Conservation (phyloP, 2,888 invertebrate genomes). For the Cephus sareptanus region DNA sequence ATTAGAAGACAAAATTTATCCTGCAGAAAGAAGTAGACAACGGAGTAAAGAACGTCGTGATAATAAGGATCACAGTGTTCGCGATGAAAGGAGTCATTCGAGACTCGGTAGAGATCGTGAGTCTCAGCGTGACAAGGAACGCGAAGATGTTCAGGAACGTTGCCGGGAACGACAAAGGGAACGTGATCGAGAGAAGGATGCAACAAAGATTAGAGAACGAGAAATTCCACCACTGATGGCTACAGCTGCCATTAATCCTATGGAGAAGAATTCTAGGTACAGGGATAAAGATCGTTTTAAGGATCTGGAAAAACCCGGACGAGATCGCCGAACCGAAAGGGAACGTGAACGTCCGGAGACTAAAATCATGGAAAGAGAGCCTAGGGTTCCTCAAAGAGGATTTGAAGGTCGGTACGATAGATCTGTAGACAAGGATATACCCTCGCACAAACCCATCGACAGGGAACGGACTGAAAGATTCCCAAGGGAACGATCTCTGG, state of each 20-base stretch:
- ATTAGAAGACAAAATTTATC: conserved; percentile 61
- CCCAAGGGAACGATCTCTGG: conserved; percentile 70
- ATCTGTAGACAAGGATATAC: conserved; percentile 47
- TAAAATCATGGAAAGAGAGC: conserved; percentile 40
- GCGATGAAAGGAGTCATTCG: conserved; percentile 52
- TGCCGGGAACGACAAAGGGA: conserved; percentile 73
- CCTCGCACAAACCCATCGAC: conserved; percentile 59
- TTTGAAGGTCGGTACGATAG: conserved; percentile 54
- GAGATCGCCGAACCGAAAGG: conserved; percentile 51
- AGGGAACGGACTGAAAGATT: conserved; percentile 67
- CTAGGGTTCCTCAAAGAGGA: conserved; percentile 35
- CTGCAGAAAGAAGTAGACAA: conserved; percentile 71
- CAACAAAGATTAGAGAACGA: conserved; percentile 63
- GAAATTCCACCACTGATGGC: conserved; percentile 69
- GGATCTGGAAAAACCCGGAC: conserved; percentile 43
- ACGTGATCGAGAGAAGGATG: conserved; percentile 67
- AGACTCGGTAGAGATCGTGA: conserved; percentile 43
- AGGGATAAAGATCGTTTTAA: conserved; percentile 49
- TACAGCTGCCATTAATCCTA: conserved; percentile 47
- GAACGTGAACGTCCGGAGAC: conserved; percentile 50
- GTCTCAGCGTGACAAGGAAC: conserved; percentile 69
- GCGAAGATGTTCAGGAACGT: conserved; percentile 75
- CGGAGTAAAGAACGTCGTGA: conserved; percentile 56
- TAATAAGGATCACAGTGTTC: conserved; percentile 48
- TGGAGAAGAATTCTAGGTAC: conserved; percentile 45